Percentiles rank a stretch among this genome's conserved stretches.
Conservation (phyloP, 2,797 vertebrate species). For the Anguilla obscura region DNA sequence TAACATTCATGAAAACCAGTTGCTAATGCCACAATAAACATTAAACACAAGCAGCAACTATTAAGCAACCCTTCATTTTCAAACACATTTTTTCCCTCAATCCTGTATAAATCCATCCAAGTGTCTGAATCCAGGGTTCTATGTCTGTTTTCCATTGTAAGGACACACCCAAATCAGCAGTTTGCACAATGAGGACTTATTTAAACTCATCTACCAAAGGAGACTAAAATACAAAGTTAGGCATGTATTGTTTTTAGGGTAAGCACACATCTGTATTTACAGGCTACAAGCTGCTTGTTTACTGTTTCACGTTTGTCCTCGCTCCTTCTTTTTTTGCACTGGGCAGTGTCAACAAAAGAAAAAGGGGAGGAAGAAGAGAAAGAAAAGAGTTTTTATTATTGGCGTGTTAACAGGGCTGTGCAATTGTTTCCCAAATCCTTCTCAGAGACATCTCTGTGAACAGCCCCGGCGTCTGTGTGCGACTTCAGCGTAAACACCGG, state of each 20-base stretch:
- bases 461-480: not conserved
- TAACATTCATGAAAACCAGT: not conserved
- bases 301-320: not conserved
- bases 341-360: not conserved
- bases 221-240: not conserved
- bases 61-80: not conserved
- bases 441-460: not conserved
- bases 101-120: not conserved
- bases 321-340: not conserved
- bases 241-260: not conserved
- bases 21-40: not conserved
- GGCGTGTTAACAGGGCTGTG: not conserved
- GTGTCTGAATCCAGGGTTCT: not conserved
- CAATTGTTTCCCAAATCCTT: conserved; percentile 6
- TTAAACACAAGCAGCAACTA: not conserved
- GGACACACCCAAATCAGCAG: conserved; percentile 9
- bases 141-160: not conserved
- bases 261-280: conserved; percentile 21
- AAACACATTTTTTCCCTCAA: conserved; percentile 7
- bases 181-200: not conserved
- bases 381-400: not conserved
- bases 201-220: not conserved
- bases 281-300: not conserved
- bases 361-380: not conserved
- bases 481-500: conserved; percentile 13